Evolutionary conservation across 2,888 invertebrate species (phyloP).

Genomic region (Eupithecia dodoneata): DNA sequence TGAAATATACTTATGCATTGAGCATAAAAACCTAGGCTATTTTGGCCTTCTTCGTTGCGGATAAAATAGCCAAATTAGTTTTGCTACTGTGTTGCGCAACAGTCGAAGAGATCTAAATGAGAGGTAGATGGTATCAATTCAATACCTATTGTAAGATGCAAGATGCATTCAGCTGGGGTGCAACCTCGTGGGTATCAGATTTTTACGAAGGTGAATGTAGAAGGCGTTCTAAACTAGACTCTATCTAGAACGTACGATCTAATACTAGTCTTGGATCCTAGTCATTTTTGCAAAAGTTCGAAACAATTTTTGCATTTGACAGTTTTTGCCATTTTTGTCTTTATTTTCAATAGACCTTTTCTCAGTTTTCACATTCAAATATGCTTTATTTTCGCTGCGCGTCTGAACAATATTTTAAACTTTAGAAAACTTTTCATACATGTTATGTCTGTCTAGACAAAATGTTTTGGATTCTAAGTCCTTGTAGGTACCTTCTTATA

Average conservation of each 20-base stretch:
- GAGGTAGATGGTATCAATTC: slow-evolving; percentile 23
- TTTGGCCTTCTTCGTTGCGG: background rate
- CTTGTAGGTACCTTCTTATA: no score
- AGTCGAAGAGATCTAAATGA: slow-evolving; percentile 15
- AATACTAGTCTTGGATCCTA: background rate
- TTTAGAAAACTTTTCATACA: no score
- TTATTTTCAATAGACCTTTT: no score
- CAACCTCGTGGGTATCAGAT: slow-evolving; percentile 20
- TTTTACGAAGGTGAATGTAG: slow-evolving; percentile 11
- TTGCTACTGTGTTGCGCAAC: slow-evolving; percentile 18
- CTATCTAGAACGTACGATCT: background rate
- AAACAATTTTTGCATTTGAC: background rate
- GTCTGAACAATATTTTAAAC: no score
- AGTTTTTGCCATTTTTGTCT: background rate
- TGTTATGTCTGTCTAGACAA: no score
- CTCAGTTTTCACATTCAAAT: no score
- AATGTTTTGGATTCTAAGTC: background rate
- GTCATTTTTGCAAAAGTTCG: background rate
- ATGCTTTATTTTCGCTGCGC: no score
- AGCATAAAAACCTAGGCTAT: background rate
- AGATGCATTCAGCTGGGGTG: slow-evolving; percentile 21
- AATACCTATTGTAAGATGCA: slow-evolving; percentile 35
- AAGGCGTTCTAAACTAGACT: background rate
- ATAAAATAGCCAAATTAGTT: background rate
- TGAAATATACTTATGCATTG: background rate